Evolutionary conservation across 1,140 invertebrate species (phyloP).

Genomic region (Trypoxylus dichotomus): DNA sequence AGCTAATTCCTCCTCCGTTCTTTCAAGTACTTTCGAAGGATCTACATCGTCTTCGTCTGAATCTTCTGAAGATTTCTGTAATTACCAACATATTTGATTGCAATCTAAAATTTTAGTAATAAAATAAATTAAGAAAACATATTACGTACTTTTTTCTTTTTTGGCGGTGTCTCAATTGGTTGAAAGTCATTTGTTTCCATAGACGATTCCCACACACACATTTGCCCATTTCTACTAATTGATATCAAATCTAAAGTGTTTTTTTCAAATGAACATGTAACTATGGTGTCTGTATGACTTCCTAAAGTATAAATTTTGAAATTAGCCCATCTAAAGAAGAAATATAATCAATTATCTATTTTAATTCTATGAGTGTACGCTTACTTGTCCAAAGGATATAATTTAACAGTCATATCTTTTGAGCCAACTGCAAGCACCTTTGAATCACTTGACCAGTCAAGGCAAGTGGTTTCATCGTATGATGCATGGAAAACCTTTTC

Average conservation of each 20-base stretch:
- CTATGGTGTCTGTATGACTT: conserved; percentile 79
- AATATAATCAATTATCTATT: background rate
- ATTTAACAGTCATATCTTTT: conserved; percentile 81
- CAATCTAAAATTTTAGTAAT: background rate
- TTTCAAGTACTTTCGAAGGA: conserved; percentile 52
- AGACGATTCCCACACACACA: conserved; percentile 81
- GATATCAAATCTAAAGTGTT: conserved; percentile 81
- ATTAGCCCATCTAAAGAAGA: conserved; percentile 60
- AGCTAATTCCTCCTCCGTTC: conserved; percentile 55
- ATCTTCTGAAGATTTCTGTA: conserved; percentile 45
- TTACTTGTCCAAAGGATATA: conserved; percentile 75
- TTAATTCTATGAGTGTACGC: background rate
- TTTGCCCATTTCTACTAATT: conserved; percentile 68
- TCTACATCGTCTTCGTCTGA: conserved; percentile 65
- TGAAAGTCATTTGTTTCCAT: conserved; percentile 64
- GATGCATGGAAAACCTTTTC: conserved; percentile 79
- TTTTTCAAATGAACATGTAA: conserved; percentile 79
- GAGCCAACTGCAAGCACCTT: conserved; percentile 72
- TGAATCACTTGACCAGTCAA: conserved; percentile 88
- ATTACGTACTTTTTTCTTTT: background rate
- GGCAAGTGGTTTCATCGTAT: conserved; percentile 77
- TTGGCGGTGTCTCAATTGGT: background rate
- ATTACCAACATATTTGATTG: background rate
- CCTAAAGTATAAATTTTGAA: conserved; percentile 73
- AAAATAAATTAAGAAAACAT: background rate